Percentiles rank a stretch among this genome's conserved stretches.
Conservation (phyloP, 2,113 vertebrate genomes). For the Merops nubicus region DNA sequence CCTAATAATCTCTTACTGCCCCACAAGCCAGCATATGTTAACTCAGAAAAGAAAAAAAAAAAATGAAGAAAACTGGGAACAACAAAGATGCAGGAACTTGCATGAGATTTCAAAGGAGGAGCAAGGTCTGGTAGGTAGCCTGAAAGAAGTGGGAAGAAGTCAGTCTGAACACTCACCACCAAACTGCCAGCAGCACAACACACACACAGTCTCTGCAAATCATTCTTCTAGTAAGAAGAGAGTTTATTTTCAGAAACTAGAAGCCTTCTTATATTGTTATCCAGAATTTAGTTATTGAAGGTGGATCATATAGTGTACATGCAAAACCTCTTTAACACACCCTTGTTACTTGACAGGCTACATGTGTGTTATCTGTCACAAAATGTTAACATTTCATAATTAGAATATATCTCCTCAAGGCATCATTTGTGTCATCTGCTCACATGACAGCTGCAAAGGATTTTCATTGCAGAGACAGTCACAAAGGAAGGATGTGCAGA, state of each 20-base stretch:
- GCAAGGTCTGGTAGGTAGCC: background rate
- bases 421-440: background rate
- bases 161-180: background rate
- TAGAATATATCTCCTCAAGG: background rate
- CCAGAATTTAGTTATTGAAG: background rate
- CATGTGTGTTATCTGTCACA: background rate
- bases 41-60: background rate
- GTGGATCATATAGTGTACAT: background rate
- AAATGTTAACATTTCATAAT: slow-evolving; percentile 14
- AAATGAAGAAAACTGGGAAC: background rate
- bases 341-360: background rate
- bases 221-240: background rate
- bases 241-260: background rate
- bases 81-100: background rate
- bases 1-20: background rate
- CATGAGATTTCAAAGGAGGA: background rate
- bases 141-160: background rate
- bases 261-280: background rate
- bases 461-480: background rate
- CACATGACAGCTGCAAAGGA: background rate
- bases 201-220: background rate
- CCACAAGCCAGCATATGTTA: background rate
- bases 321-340: background rate
- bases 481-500: background rate
- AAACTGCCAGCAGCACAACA: background rate